Evolutionary conservation across 2,888 invertebrate genomes (phyloP).

Genomic region (Podabrus alpinus): DNA sequence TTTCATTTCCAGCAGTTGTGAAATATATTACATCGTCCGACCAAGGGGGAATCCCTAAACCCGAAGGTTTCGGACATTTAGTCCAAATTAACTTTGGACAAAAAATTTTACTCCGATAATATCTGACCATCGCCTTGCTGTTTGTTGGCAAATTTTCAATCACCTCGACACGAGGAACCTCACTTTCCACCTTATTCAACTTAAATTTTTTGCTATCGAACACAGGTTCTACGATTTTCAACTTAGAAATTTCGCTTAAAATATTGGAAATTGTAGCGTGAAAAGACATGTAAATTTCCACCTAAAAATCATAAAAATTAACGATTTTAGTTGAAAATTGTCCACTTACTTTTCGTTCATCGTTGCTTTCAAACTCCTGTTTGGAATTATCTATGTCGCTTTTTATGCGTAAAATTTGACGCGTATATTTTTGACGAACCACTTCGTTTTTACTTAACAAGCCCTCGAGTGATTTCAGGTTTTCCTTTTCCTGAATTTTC

Average conservation of each 20-base stretch:
- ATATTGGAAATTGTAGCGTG: constrained; percentile 63
- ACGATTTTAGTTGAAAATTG: not conserved
- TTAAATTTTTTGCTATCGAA: constrained; percentile 63
- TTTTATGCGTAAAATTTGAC: constrained; percentile 56
- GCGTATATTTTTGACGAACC: constrained; percentile 57
- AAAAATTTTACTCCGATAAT: constrained; percentile 62
- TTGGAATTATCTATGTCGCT: constrained; percentile 53
- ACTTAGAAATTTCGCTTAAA: constrained; percentile 61
- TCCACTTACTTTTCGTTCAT: constrained; percentile 56
- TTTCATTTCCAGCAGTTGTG: constrained; percentile 59
- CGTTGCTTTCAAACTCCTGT: constrained; percentile 45
- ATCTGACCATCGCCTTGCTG: constrained; percentile 55
- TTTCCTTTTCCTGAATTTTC: constrained; percentile 54
- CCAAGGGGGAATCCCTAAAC: constrained; percentile 69
- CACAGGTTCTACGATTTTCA: constrained; percentile 60
- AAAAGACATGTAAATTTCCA: constrained; percentile 61
- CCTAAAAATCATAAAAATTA: constrained; percentile 49
- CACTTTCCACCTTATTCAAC: constrained; percentile 50
- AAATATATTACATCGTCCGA: constrained; percentile 67
- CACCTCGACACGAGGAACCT: not conserved
- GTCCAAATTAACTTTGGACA: constrained; percentile 62
- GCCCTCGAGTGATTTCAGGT: constrained; percentile 55
- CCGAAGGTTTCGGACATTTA: constrained; percentile 67
- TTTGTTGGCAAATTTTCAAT: constrained; percentile 59
- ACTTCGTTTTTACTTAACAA: constrained; percentile 57